phyloP scores from a whole-genome alignment of 2,797 vertebrate genomes.

The Amblyopsis hoosieri region DNA sequence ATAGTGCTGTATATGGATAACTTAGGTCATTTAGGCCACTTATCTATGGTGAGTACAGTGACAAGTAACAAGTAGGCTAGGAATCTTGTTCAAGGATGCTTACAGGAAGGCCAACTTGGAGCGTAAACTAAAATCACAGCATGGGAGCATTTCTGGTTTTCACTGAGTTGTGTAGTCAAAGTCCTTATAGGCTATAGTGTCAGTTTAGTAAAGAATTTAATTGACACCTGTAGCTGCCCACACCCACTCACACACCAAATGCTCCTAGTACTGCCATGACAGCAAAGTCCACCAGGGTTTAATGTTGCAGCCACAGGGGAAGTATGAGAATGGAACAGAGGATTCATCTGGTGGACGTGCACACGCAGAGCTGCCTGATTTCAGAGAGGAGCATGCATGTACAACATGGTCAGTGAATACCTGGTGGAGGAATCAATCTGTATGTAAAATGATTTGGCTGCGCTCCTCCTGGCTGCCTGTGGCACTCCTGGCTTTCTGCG shows the following conservation, averaged over 20 bases:
- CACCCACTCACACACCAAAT: not conserved
- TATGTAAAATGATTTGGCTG: conserved; percentile 70
- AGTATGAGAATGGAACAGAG: conserved; percentile 48
- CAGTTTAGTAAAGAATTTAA: not conserved
- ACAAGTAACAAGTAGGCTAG: too few relatives aligned
- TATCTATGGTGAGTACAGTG: too few relatives aligned
- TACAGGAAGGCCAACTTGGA: not conserved
- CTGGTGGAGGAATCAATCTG: conserved; percentile 28
- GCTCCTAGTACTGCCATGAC: conserved; percentile 20
- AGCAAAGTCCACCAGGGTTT: conserved; percentile 41
- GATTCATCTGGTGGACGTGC: conserved; percentile 44
- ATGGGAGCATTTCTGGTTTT: too few relatives aligned
- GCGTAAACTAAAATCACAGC: too few relatives aligned
- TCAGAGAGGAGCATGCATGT: conserved; percentile 36
- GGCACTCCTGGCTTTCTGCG: conserved; percentile 54
- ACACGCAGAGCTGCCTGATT: conserved; percentile 40
- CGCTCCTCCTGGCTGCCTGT: conserved; percentile 49
- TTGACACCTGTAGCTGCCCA: not conserved
- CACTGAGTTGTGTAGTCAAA: too few relatives aligned
- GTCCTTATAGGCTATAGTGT: not conserved
- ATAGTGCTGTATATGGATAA: too few relatives aligned
- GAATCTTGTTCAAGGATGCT: not conserved
- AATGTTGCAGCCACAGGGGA: conserved; percentile 50
- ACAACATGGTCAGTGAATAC: conserved; percentile 50
- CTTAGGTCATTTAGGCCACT: too few relatives aligned